Percentiles rank a stretch among this genome's conserved stretches.
These are phyloP conservation scores for Calosoma granatense DNA, from an alignment of 1,140 invertebrate genomes.

Conservation along the genomic window DNA sequence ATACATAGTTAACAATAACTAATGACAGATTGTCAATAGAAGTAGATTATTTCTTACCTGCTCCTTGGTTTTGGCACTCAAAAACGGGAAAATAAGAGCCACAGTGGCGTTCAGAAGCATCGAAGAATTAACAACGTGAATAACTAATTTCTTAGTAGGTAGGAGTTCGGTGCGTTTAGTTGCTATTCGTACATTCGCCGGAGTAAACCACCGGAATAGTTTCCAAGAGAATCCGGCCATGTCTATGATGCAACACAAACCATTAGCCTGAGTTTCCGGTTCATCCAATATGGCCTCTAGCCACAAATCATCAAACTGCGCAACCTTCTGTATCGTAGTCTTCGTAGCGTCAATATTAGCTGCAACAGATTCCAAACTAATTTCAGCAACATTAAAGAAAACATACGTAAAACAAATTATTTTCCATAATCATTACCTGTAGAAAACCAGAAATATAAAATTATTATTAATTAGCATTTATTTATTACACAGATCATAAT, in stretches of 20 bases:
- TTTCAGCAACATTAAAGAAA: too few relatives aligned
- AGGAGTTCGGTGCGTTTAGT: conserved; percentile 26
- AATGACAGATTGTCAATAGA: not conserved
- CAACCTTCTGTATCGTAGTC: conserved; percentile 14
- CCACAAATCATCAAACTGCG: conserved; percentile 28
- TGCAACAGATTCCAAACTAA: too few relatives aligned
- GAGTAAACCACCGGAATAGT: conserved; percentile 30
- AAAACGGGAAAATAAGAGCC: conserved; percentile 26
- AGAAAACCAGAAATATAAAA: too few relatives aligned
- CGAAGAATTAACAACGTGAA: conserved; percentile 27
- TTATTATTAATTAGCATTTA: too few relatives aligned
- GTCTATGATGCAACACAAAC: conserved; percentile 32
- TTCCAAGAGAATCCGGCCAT: conserved; percentile 27
- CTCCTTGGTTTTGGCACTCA: conserved; percentile 24
- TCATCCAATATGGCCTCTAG: conserved; percentile 28
- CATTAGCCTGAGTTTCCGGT: conserved; percentile 27
- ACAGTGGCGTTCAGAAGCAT: conserved; percentile 20
- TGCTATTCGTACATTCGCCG: conserved; percentile 25
- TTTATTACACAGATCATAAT: too few relatives aligned
- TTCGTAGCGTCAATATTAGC: conserved; percentile 16
- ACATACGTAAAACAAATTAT: too few relatives aligned
- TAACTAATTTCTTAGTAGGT: conserved; percentile 23
- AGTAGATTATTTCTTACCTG: conserved; percentile 25
- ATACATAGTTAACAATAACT: not conserved
- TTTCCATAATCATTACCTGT: too few relatives aligned